Conservation (phyloP, 2,113 vertebrate species). For the Oxyruncus cristatus region DNA sequence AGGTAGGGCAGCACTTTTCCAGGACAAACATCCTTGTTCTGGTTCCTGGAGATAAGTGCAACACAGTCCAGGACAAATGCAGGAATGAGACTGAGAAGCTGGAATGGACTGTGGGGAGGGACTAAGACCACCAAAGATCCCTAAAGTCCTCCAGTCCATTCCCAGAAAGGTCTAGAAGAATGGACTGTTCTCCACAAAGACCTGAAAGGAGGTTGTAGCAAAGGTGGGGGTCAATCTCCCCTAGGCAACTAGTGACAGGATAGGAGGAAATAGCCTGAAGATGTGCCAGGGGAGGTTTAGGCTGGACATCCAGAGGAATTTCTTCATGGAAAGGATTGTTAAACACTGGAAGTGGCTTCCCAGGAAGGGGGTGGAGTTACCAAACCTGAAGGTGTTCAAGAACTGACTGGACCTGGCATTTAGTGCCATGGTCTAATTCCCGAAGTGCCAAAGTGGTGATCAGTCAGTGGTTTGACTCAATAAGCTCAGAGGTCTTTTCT, state of each 20-base stretch:
- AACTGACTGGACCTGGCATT: neutral
- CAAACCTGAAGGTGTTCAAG: neutral
- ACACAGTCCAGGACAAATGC: neutral
- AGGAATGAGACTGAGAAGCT: neutral
- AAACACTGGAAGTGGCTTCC: neutral
- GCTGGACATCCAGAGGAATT: neutral
- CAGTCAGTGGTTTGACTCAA: neutral
- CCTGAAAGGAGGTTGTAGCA: neutral
- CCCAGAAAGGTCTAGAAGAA: neutral
- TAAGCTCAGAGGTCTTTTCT: neutral
- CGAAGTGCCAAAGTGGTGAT: neutral
- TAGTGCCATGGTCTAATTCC: neutral
- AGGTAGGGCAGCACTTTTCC: neutral
- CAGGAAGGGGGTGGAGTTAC: neutral
- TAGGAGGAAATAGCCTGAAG: neutral
- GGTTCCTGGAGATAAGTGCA: neutral
- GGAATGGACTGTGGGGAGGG: neutral
- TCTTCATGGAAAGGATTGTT: neutral
- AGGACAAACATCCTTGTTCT: neutral
- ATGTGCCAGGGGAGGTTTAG: neutral
- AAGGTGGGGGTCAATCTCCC: neutral
- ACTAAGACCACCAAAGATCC: neutral
- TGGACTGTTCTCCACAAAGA: neutral
- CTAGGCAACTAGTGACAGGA: neutral
- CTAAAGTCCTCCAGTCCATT: neutral